These are phyloP conservation scores for Porites lutea DNA, from an alignment of 64 coral and sea anemone species.

Conservation along the genomic window DNA sequence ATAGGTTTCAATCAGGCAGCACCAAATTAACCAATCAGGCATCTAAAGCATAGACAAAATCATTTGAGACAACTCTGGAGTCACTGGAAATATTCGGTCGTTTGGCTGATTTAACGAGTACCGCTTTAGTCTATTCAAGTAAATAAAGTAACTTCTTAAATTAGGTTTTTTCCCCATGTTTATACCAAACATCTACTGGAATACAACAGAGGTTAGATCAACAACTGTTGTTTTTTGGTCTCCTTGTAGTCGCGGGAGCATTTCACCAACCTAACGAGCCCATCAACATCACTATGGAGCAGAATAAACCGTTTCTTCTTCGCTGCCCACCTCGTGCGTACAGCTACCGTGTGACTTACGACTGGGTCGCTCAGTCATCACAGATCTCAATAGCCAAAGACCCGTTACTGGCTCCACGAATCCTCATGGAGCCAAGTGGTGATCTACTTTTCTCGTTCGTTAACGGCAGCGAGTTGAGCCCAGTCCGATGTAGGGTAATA, in stretches of 20 bases:
- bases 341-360: conserved; percentile 16
- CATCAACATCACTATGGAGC: not conserved
- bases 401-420: not conserved
- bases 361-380: not conserved
- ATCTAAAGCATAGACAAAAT: too few relatives aligned
- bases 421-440: conserved; percentile 32
- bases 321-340: conserved; percentile 11
- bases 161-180: too few relatives aligned
- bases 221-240: too few relatives aligned
- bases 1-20: too few relatives aligned
- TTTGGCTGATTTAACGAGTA: too few relatives aligned
- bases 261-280: not conserved
- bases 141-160: too few relatives aligned
- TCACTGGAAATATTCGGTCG: too few relatives aligned
- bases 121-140: too few relatives aligned
- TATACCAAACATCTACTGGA: too few relatives aligned
- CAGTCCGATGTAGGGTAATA: not conserved
- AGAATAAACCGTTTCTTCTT: not conserved
- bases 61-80: too few relatives aligned
- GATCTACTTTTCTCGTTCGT: conserved; percentile 21
- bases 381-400: not conserved
- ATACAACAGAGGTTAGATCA: too few relatives aligned
- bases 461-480: not conserved
- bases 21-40: too few relatives aligned
- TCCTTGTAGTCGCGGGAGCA: not conserved